phyloP scores from a whole-genome alignment of 2,797 vertebrate species.

The Picus viridis region DNA sequence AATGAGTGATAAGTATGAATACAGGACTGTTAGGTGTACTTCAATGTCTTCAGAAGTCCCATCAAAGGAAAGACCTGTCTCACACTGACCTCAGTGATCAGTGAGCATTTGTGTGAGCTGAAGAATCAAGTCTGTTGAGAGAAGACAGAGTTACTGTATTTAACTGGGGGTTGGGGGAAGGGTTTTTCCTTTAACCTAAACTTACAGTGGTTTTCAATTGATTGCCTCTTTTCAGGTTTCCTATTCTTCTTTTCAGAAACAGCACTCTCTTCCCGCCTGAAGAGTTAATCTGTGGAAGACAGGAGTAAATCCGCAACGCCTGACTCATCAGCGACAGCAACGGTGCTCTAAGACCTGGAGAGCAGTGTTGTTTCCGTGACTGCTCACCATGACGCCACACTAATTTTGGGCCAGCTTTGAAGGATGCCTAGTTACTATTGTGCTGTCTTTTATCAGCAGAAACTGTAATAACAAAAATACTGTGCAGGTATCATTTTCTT shows the following conservation, averaged over 20 bases:
- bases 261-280: not conserved
- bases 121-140: not conserved
- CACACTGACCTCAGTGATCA: not conserved
- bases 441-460: constrained; percentile 37
- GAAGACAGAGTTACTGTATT: not conserved
- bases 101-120: not conserved
- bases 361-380: not conserved
- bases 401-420: not conserved
- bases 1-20: not conserved
- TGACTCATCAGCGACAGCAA: not conserved
- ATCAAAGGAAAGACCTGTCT: not conserved
- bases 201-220: not conserved
- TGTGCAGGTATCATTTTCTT: constrained; percentile 55
- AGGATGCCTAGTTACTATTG: not conserved
- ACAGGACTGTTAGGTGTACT: not conserved
- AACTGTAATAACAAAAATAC: constrained; percentile 79
- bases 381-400: not conserved
- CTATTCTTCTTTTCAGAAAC: not conserved
- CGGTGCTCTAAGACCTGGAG: not conserved
- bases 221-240: not conserved
- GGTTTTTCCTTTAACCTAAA: not conserved
- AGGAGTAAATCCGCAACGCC: not conserved
- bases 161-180: not conserved
- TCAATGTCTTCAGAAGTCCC: constrained; percentile 41
- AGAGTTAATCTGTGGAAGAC: not conserved